These are phyloP conservation scores for Bergia puertoricense DNA, from an alignment of 92 coral and sea anemone species.

Conservation along the genomic window DNA sequence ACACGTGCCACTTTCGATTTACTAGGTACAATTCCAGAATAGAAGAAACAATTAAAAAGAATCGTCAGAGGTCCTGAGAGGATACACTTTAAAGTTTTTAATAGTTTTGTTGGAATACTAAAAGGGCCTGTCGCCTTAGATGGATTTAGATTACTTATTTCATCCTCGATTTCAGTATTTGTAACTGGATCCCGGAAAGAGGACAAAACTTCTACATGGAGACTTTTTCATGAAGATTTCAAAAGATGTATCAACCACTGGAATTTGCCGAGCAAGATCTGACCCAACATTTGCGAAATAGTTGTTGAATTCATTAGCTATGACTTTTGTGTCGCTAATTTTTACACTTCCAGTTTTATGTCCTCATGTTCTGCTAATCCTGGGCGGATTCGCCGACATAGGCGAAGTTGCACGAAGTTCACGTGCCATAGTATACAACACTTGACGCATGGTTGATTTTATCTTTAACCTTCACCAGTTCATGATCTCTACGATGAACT, in stretches of 20 bases:
- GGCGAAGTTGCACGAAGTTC: no score
- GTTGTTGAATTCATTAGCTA: no score
- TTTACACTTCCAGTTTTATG: no score
- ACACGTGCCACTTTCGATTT: no score
- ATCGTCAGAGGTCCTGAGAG: neutral
- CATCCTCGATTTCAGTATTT: neutral
- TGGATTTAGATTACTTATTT: neutral
- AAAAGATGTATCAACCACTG: neutral
- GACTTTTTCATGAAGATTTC: neutral
- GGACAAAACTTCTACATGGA: neutral
- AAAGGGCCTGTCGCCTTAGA: conserved; percentile 25
- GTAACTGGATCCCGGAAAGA: conserved; percentile 16
- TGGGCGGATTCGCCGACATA: no score
- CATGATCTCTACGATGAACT: no score
- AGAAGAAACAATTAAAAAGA: neutral
- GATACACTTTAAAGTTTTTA: neutral
- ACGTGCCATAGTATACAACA: no score
- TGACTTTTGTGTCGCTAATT: no score
- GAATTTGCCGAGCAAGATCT: neutral
- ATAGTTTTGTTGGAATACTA: neutral
- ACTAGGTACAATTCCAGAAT: neutral
- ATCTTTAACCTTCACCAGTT: no score
- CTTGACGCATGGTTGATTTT: no score
- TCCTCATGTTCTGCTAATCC: no score
- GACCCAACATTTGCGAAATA: neutral